Percentiles rank a stretch among this genome's conserved stretches.
Evolutionary conservation across 1,140 invertebrate species (phyloP).

Genomic region (Atopsyche davidsoni): DNA sequence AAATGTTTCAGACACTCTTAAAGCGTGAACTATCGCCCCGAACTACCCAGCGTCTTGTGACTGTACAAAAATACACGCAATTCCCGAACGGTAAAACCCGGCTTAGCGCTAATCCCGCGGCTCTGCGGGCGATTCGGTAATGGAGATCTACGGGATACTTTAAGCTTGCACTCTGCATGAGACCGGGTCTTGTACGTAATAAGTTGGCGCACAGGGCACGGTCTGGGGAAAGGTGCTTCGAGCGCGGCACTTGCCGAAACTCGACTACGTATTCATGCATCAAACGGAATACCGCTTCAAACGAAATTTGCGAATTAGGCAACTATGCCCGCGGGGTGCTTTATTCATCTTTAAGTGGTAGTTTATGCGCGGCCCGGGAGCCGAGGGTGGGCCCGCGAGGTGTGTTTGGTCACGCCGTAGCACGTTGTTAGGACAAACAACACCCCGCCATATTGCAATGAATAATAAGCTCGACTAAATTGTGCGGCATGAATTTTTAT

Average conservation of each 20-base stretch:
- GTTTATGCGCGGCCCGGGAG: not conserved
- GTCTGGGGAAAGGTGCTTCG: constrained; percentile 9
- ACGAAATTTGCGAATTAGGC: no score
- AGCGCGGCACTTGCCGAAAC: constrained; percentile 8
- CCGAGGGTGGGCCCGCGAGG: not conserved
- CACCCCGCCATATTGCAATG: not conserved
- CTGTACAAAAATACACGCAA: constrained; percentile 23
- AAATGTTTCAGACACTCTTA: constrained; percentile 21
- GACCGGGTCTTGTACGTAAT: constrained; percentile 27
- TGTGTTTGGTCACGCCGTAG: not conserved
- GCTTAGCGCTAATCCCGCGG: constrained; percentile 22
- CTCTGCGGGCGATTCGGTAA: constrained; percentile 22
- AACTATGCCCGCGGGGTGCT: no score
- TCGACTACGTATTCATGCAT: not conserved
- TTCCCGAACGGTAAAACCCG: constrained; percentile 15
- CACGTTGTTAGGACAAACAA: not conserved
- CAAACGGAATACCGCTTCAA: constrained; percentile 7
- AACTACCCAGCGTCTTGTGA: constrained; percentile 18
- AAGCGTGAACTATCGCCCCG: constrained; percentile 14
- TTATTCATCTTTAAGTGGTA: constrained; percentile 4
- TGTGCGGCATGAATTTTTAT: no score
- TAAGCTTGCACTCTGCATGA: constrained; percentile 24
- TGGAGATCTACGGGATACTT: constrained; percentile 18
- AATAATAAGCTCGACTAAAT: not conserved
- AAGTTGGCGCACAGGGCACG: constrained; percentile 18